A percentile compares a stretch with the other conserved stretches of the same genome.
Evolutionary conservation across 53 echinoderm and acorn worm species (phyloP).

Genomic region (Paracentrotus lividus): DNA sequence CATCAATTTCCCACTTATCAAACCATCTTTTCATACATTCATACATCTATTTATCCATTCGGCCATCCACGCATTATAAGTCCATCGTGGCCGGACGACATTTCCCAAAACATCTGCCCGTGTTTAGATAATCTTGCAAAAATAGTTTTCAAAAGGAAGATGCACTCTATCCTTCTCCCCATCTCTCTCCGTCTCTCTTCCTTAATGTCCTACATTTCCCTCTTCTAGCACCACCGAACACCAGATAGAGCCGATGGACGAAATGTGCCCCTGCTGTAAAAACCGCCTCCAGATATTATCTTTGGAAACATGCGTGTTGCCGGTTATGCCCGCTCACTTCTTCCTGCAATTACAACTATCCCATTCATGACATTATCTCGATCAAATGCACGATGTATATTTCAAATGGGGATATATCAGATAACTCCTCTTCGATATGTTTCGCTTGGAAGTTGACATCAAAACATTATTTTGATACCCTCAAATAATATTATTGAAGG

Average conservation of each 20-base stretch:
- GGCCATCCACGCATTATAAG: not conserved
- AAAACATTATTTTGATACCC: constrained; percentile 42
- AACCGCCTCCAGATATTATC: constrained; percentile 52
- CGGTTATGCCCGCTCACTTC: constrained; percentile 21
- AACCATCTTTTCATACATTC: not conserved
- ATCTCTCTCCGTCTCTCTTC: not conserved
- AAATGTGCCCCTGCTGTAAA: constrained; percentile 44
- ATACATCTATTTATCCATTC: not conserved
- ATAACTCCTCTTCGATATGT: not conserved
- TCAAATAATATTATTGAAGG: constrained; percentile 24
- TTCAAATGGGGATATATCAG: not conserved
- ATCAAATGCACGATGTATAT: not conserved
- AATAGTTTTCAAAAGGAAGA: constrained; percentile 53
- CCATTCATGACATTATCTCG: constrained; percentile 39
- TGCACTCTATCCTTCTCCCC: not conserved
- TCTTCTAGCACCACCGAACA: not conserved
- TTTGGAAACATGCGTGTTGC: constrained; percentile 59
- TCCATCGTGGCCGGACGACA: not conserved
- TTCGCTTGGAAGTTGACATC: not conserved
- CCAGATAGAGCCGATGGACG: constrained; percentile 19
- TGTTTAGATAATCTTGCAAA: constrained; percentile 55
- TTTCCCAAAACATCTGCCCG: constrained; percentile 36
- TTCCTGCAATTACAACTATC: not conserved
- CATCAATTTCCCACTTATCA: not conserved
- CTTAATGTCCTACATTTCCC: not conserved